Evolutionary conservation across 2,888 invertebrate species (phyloP), one percentile per base, ranked within the genome.

Genomic region (Eustalomyia histrio): DNA sequence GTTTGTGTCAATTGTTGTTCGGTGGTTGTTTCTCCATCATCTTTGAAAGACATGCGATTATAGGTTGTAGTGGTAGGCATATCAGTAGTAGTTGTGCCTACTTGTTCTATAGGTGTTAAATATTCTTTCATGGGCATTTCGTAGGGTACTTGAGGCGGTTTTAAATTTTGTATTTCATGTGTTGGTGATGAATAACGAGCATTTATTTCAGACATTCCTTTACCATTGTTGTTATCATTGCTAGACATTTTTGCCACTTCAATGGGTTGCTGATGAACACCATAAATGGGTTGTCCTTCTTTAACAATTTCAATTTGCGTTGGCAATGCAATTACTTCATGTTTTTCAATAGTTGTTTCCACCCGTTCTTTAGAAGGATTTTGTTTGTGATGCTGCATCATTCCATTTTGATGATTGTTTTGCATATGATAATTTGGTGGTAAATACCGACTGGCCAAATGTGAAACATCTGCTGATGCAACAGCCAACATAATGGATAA

Each of bases 221-320:
- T 29, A 10, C 29, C 21, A 43, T 14, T 17, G 21, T 63, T 47
- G 21, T 35, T 53, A 3, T 18, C 18, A 14, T 24, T 29, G 7
- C n/a, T 18, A 16, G 35, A 33, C 24, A 55, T 50, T 43, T n/a
- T 61, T 7, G 61, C 58, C n/a, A 63, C 47, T n/a, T 68, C 61
- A 33, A 60, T 52, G n/a, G 57, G 29, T 57, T 63, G 47, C 24
- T 47, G 39, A 10, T 33, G 63, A 9, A 67, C 18, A 47, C 67
- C 63, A 55, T 79, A 69, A 16, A 71, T 75, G 33, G 69, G 74
- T 47, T 67, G 83, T 0, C 81, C 83, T 14, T 79, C 84, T 21
- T 83, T 84, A 80, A 87, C 82, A 64, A 86, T 87, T 52, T 87
- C 87, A 52, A 88, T 86, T 83, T 88, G 87, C 53, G 87, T 87